Conservation (phyloP, 2,113 vertebrate genomes). For the Tylochromis polylepis region DNA sequence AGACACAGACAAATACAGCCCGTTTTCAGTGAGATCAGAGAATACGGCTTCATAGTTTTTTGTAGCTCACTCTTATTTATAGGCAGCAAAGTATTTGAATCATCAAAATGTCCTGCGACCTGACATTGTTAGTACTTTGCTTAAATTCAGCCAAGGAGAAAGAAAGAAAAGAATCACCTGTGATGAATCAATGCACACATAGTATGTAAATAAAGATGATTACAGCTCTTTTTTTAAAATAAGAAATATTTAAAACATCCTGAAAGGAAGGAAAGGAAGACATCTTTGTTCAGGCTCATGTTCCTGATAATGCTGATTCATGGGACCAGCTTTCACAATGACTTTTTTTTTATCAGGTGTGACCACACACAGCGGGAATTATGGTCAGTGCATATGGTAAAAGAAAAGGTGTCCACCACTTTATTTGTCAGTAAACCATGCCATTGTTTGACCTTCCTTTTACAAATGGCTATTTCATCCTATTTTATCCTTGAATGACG, state of each 20-base stretch:
- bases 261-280: neutral
- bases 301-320: neutral
- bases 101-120: neutral
- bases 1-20: too few relatives aligned
- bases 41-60: neutral
- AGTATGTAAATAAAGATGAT: neutral
- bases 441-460: neutral
- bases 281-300: neutral
- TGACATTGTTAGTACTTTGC: neutral
- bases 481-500: neutral
- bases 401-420: too few relatives aligned
- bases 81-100: neutral
- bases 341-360: neutral
- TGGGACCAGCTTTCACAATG: neutral
- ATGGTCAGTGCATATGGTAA: neutral
- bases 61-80: neutral
- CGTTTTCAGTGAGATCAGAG: too few relatives aligned
- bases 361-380: neutral
- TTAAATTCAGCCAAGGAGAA: neutral
- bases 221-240: rapidly evolving
- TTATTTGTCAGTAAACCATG: neutral
- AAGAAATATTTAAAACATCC: neutral
- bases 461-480: neutral
- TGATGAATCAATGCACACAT: neutral
- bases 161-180: neutral